Percentiles rank a stretch among this genome's conserved stretches.
These are phyloP conservation scores for Parazoanthus atlanticus DNA, from an alignment of 92 coral and sea anemone species.

Conservation along the genomic window DNA sequence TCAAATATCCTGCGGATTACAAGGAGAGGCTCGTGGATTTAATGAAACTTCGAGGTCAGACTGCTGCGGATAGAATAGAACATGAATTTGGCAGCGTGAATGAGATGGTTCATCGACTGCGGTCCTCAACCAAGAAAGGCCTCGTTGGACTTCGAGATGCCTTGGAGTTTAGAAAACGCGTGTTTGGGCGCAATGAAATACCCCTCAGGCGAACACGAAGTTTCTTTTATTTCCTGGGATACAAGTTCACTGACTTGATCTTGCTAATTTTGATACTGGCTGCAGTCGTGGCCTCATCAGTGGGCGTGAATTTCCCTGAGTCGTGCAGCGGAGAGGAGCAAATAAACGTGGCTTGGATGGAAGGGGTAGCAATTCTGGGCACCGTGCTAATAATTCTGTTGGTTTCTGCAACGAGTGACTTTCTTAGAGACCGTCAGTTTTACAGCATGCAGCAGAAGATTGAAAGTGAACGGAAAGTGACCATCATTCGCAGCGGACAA, in stretches of 20 bases:
- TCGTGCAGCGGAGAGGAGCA: conserved; percentile 62
- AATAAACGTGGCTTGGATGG: conserved; percentile 88
- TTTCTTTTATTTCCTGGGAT: conserved; percentile 60
- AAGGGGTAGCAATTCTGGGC: conserved; percentile 85
- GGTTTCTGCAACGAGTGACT: conserved; percentile 86
- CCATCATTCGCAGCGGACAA: conserved; percentile 77
- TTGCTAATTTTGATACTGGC: conserved; percentile 64
- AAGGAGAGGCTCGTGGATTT: conserved; percentile 67
- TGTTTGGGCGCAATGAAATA: conserved; percentile 66
- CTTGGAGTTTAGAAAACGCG: conserved; percentile 55
- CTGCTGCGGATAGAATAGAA: conserved; percentile 48
- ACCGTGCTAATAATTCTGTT: conserved; percentile 82
- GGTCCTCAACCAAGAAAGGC: conserved; percentile 75
- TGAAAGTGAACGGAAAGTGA: conserved; percentile 78
- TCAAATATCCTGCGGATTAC: conserved; percentile 56
- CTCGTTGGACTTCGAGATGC: conserved; percentile 69
- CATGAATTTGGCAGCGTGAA: conserved; percentile 59
- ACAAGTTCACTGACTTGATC: conserved; percentile 74
- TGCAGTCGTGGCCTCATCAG: conserved; percentile 66
- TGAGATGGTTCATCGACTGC: conserved; percentile 65
- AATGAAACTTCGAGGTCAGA: conserved; percentile 55
- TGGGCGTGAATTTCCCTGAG: conserved; percentile 79
- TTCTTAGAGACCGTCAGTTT: conserved; percentile 83
- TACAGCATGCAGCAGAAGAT: conserved; percentile 72
- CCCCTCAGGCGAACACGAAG: conserved; percentile 63